These are phyloP conservation scores for Augiades crinisus DNA, from an alignment of 2,888 invertebrate species.

Conservation along the genomic window DNA sequence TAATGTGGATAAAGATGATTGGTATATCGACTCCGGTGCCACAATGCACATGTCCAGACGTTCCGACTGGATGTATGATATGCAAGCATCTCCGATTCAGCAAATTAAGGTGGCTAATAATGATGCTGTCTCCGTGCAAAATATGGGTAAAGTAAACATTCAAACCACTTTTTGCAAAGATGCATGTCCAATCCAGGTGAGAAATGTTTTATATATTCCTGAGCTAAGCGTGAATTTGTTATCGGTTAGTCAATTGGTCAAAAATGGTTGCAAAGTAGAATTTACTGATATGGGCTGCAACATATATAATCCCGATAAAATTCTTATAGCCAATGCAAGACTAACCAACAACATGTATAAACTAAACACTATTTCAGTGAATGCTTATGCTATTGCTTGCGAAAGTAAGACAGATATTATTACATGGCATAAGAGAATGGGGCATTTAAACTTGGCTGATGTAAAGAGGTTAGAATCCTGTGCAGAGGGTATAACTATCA, in stretches of 20 bases:
- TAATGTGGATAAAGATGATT: slow-evolving; percentile 1
- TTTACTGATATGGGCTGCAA: slow-evolving; percentile 30
- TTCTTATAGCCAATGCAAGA: slow-evolving; percentile 27
- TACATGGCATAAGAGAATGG: slow-evolving; percentile 23
- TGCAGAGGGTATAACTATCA: slow-evolving; percentile 30
- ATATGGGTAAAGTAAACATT: slow-evolving; percentile 30
- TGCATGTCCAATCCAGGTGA: slow-evolving; percentile 1
- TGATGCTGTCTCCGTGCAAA: slow-evolving; percentile 28
- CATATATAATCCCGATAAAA: slow-evolving; percentile 25
- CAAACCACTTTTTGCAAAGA: too few species aligned
- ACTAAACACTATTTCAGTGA: slow-evolving; percentile 18
- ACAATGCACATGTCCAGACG: slow-evolving; percentile 33
- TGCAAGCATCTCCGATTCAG: slow-evolving; percentile 22
- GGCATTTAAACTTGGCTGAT: slow-evolving; percentile 2
- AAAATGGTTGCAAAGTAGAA: slow-evolving; percentile 30
- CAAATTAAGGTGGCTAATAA: slow-evolving; percentile 31
- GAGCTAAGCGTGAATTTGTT: slow-evolving; percentile 31
- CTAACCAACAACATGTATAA: slow-evolving; percentile 31
- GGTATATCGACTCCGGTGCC: slow-evolving; percentile 36
- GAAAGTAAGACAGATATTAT: background rate
- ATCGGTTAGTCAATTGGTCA: slow-evolving; percentile 33
- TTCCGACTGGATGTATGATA: slow-evolving; percentile 31
- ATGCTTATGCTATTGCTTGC: slow-evolving; percentile 10
- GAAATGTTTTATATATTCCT: slow-evolving; percentile 31
- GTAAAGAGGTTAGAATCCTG: slow-evolving; percentile 27